Percentiles rank a stretch among this genome's conserved stretches.
Evolutionary conservation across 2,888 invertebrate genomes (phyloP).

Genomic region (Cosmia trapezina): DNA sequence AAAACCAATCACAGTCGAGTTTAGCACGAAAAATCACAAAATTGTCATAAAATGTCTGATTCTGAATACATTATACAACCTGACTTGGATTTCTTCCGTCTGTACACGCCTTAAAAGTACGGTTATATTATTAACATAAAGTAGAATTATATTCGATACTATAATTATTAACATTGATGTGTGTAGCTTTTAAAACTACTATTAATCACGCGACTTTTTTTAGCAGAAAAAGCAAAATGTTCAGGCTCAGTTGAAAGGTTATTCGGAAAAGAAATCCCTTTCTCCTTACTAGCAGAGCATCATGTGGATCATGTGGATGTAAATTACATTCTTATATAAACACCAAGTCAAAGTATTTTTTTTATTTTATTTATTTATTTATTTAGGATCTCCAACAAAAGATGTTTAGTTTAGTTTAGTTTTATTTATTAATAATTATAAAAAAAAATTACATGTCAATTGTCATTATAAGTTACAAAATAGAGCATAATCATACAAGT

Average conservation of each 20-base stretch:
- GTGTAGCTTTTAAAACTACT: constrained; percentile 4
- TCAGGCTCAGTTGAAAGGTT: not conserved
- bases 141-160: constrained; percentile 36
- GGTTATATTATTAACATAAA: constrained; percentile 63
- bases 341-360: too few relatives aligned
- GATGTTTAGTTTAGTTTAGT: too few relatives aligned
- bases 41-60: constrained; percentile 43
- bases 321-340: too few relatives aligned
- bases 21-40: constrained; percentile 42
- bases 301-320: too few relatives aligned
- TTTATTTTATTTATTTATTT: too few relatives aligned
- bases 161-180: constrained; percentile 17
- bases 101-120: constrained; percentile 37
- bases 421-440: too few relatives aligned
- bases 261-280: not conserved
- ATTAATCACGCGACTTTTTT: constrained; percentile 2
- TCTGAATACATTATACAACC: constrained; percentile 52
- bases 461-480: too few relatives aligned
- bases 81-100: constrained; percentile 10
- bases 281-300: not conserved
- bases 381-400: too few relatives aligned
- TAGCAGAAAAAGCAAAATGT: not conserved
- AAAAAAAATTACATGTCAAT: too few relatives aligned
- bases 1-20: constrained; percentile 34
- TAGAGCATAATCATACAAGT: too few relatives aligned